These are phyloP conservation scores for Notoglanidium macrostoma DNA, from an alignment of 2,797 vertebrate genomes.

Conservation along the genomic window DNA sequence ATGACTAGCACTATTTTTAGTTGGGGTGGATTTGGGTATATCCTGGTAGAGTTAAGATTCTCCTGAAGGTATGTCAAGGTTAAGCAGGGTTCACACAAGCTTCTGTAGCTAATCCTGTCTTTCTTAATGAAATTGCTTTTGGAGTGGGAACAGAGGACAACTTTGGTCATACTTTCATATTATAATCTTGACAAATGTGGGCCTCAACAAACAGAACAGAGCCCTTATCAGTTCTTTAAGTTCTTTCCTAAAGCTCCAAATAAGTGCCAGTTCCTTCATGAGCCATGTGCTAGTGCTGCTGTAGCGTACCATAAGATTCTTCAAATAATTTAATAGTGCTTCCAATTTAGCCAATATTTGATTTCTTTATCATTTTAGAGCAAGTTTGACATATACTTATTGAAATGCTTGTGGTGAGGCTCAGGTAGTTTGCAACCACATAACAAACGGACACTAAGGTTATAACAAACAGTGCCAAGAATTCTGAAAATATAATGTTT, in stretches of 20 bases:
- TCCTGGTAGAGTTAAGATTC: not conserved
- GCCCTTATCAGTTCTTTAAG: slow-evolving; percentile 21
- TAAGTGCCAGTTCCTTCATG: not conserved
- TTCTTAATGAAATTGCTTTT: slow-evolving; percentile 63
- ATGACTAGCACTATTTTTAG: slow-evolving; percentile 2
- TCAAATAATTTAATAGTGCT: not conserved
- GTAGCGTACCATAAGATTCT: not conserved
- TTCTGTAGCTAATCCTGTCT: slow-evolving; percentile 64
- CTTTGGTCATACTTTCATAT: slow-evolving; percentile 66
- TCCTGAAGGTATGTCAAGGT: not conserved
- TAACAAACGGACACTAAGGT: not conserved
- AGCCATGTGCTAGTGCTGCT: not conserved
- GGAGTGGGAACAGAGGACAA: slow-evolving; percentile 47
- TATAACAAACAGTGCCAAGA: not conserved
- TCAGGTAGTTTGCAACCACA: not conserved
- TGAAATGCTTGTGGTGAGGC: not conserved
- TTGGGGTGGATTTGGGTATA: not conserved
- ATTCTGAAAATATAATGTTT: not conserved
- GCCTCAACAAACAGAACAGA: slow-evolving; percentile 29
- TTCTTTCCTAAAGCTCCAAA: not conserved
- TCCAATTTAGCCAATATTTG: not conserved
- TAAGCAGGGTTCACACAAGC: slow-evolving; percentile 45
- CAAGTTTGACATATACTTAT: not conserved
- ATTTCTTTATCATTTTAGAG: not conserved
- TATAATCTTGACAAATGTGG: slow-evolving; percentile 60